Conservation (phyloP, 2,797 vertebrate genomes). For the Xiphophorus birchmanni region DNA sequence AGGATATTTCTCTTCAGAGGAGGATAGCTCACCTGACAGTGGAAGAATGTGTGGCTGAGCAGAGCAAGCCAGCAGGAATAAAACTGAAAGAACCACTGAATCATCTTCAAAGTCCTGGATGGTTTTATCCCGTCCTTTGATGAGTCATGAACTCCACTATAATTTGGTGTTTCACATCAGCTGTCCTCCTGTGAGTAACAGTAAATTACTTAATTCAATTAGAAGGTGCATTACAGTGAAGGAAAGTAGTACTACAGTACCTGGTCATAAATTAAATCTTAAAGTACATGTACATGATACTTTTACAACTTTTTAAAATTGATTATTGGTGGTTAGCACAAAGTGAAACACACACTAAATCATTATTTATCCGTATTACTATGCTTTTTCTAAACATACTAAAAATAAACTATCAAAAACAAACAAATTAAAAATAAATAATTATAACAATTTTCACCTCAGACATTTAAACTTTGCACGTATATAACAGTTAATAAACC, state of each 20-base stretch:
- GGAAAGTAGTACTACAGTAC: not conserved
- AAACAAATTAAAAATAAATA: no score
- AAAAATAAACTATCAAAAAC: not conserved
- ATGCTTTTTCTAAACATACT: not conserved
- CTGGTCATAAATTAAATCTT: not conserved
- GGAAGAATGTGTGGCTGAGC: not conserved
- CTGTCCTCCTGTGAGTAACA: not conserved
- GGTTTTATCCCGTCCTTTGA: not conserved
- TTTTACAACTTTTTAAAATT: not conserved
- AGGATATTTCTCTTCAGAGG: not conserved
- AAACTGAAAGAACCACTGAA: not conserved
- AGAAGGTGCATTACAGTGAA: not conserved
- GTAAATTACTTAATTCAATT: not conserved
- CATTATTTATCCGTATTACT: not conserved
- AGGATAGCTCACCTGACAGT: not conserved
- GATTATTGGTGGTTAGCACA: not conserved
- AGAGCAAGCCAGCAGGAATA: not conserved
- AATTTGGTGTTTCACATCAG: constrained; percentile 6
- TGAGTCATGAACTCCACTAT: not conserved
- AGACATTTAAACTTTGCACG: not conserved
- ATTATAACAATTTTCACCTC: not conserved
- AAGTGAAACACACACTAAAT: not conserved
- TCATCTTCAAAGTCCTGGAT: not conserved
- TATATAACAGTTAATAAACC: not conserved
- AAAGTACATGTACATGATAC: not conserved